Base-by-base conservation (phyloP, 2,113 vertebrate species). In the Actenoides hombroni region DNA sequence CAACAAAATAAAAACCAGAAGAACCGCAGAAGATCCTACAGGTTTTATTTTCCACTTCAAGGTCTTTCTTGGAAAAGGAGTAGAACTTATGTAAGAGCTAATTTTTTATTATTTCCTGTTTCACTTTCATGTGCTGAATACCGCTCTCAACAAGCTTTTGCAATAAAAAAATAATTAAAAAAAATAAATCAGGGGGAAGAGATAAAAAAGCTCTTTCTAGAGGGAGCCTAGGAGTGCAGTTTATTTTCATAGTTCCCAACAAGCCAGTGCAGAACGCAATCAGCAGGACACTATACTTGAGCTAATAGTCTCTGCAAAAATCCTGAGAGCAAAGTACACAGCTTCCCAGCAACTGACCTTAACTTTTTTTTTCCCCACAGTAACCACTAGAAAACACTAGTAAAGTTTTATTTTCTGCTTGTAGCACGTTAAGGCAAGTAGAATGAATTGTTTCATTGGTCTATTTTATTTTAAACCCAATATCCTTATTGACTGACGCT, bases 191-290 rank as follows among this genome's bases (percentile, higher is more conserved):
- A 6, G 11, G 0, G 0, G 2, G 5, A 82, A 78, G 8, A 11
- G 8, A 18, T 14, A 49, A 65, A 73, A 2, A 4, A 65, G 23
- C 7, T 42, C 5, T 21, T 61, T 48, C 29, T 29, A 33, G 5
- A 73, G 15, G 0, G 1, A 69, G 16, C 0, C 2, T 8, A 2
- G 6, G 2, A 44, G 4, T 4, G 16, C 25, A 42, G 3, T 59
- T 40, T 40, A 5, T 46, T 59, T 29, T 16, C 35, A 40, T 25
- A 33, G 48, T 20, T 60, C 23, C 23, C 42, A 48, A 26, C 5
- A 18, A 63, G 14, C 3, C 49, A 35, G 3, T 9, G 29, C 46
- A 71, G 46, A 59, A 20, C 73, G 20, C 21, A 46, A 24, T 9
- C 35, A n/a, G 49, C 40, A 75, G 26, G 15, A 75, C 37, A 25